Evolutionary conservation across 2,113 vertebrate genomes (phyloP).

Genomic region (Gymnarchus niloticus): DNA sequence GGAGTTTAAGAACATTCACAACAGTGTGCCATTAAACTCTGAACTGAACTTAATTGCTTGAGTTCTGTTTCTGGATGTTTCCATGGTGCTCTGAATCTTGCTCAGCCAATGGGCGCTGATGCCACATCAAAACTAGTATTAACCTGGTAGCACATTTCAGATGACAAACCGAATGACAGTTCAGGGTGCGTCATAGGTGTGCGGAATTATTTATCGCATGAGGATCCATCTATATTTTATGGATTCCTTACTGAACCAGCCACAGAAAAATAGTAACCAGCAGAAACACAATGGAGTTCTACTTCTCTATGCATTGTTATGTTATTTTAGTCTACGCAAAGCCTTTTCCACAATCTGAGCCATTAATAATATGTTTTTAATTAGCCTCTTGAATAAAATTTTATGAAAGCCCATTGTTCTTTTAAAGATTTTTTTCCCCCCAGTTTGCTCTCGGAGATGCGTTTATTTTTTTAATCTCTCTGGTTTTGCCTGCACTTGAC

Average conservation of each 20-base stretch:
- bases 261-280: slow-evolving; percentile 19
- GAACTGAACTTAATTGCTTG: slow-evolving; percentile 13
- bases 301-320: slow-evolving; percentile 5
- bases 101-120: neutral
- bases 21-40: neutral
- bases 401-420: slow-evolving; percentile 29
- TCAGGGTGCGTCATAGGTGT: slow-evolving; percentile 15
- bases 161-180: neutral
- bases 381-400: slow-evolving; percentile 18
- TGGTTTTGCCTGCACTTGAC: too few species aligned
- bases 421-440: slow-evolving; percentile 25
- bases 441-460: neutral
- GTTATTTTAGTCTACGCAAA: slow-evolving; percentile 9
- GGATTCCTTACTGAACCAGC: neutral
- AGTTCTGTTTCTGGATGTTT: slow-evolving; percentile 16
- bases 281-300: slow-evolving; percentile 4
- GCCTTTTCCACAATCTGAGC: slow-evolving; percentile 17
- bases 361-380: slow-evolving; percentile 33
- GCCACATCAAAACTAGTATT: slow-evolving; percentile 33
- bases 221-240: neutral
- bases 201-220: neutral
- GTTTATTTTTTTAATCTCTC: neutral
- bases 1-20: neutral
- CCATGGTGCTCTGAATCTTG: slow-evolving; percentile 28
- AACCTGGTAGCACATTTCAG: slow-evolving; percentile 25